Evolutionary conservation across 2,113 vertebrate species (phyloP).

Genomic region (Plecotus auritus): DNA sequence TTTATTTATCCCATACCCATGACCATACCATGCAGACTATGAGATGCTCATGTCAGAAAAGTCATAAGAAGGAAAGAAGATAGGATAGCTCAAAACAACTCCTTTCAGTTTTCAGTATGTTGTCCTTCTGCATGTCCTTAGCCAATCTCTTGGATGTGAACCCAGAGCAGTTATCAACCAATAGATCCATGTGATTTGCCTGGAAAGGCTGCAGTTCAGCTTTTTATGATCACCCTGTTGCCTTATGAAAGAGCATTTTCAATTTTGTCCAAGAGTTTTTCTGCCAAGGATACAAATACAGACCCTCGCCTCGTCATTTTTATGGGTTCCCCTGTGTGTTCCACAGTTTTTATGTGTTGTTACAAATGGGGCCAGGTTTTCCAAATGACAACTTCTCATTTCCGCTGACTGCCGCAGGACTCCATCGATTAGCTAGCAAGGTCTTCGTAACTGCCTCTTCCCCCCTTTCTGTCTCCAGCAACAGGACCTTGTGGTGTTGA

Average conservation of each 20-base stretch:
- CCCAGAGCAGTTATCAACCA: background rate
- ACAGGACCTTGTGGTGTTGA: slow-evolving; percentile 53
- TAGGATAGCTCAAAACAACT: background rate
- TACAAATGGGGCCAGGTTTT: slow-evolving; percentile 52
- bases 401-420: background rate
- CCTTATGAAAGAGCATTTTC: slow-evolving; percentile 31
- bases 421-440: slow-evolving; percentile 53
- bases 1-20: background rate
- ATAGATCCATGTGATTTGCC: background rate
- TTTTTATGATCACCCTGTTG: background rate
- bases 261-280: slow-evolving; percentile 29
- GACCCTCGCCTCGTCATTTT: background rate
- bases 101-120: background rate
- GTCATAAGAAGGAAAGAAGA: background rate
- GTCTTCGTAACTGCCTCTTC: background rate
- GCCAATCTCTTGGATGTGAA: background rate
- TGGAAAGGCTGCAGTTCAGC: background rate
- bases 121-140: background rate
- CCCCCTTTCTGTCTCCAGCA: background rate
- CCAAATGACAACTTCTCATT: slow-evolving; percentile 42
- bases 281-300: slow-evolving; percentile 41
- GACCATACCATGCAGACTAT: background rate
- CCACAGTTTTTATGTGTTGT: slow-evolving; percentile 49
- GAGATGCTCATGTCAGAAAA: background rate
- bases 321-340: slow-evolving; percentile 14